These are phyloP conservation scores for Peromyscus polionotus DNA, from an alignment of 2,113 vertebrate genomes.

Conservation along the genomic window DNA sequence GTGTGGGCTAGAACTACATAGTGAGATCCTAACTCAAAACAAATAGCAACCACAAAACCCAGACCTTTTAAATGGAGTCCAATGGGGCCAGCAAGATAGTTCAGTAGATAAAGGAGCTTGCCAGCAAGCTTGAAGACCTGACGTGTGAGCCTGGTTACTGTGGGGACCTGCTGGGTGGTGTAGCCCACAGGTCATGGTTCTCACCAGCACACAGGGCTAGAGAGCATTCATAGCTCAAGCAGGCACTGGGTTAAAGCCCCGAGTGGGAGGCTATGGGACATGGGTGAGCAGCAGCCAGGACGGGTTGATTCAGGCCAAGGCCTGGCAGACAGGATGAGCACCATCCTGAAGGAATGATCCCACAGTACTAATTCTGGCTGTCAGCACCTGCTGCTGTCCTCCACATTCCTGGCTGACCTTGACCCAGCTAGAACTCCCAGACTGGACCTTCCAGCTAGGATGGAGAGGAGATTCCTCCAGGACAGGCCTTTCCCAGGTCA, in stretches of 20 bases:
- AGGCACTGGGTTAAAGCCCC: background rate
- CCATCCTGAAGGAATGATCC: background rate
- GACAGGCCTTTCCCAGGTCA: background rate
- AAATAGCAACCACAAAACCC: background rate
- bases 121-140: background rate
- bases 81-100: background rate
- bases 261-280: background rate
- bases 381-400: background rate
- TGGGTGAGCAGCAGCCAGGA: background rate
- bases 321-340: background rate
- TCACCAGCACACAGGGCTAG: background rate
- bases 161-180: background rate
- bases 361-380: fast-evolving
- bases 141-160: background rate
- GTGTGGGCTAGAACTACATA: background rate
- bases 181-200: background rate
- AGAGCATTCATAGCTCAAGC: background rate
- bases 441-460: background rate
- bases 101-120: background rate
- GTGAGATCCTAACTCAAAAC: background rate
- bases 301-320: background rate
- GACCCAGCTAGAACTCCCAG: background rate
- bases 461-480: background rate
- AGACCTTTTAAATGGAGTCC: background rate
- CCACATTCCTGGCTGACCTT: background rate